Base-by-base conservation (phyloP, 2,113 vertebrate genomes). In the Psilopsiagon aymara region DNA sequence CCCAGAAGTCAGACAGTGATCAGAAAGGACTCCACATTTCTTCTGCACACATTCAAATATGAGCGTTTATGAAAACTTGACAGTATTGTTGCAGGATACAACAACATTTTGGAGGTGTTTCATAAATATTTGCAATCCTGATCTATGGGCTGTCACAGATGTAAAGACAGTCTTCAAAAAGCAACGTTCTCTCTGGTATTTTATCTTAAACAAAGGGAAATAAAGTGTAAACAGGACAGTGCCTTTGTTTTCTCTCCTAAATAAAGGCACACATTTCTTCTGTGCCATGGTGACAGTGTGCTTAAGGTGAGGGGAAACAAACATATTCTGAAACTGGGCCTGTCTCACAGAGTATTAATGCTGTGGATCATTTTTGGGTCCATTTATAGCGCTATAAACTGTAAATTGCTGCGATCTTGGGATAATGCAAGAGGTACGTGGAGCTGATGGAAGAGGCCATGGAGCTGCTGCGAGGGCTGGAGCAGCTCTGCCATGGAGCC, bases 71-170 rank as follows among this genome's bases (percentile, higher is more conserved):
- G 64, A 49, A 60, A 71, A 91, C 35, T 21, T 78, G 85, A 78
- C 68, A 75, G 76, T 80, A 24, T 41, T 70, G 41, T 74, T 94
- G 49, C 24, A 80, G 60, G 63, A 70, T 21, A 70, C 44, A 89
- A 20, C 66, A 86, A 33, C 49, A 59, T 82, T 82, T 87, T 85
- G 53, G 57, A 66, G 39, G 7, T 43, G 70, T 79, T 62, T 74
- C 53, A 47, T 88, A 95, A 96, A 92, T 90, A 83, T 86, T 96
- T 96, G 64, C 29, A 75, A 14, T 51, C 8, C 17, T 80, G 27
- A 46, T 94, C 68, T 90, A 60, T 70, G 63, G 6, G 6, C 68
- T 94, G 92, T 82, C 68, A 46, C 33, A 17, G 52, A 79, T 62
- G 31, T 80, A 85, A 95, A 70, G 74, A 59, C 16, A 39, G 4